These are phyloP conservation scores for Eupsilia transversa DNA, from an alignment of 2,888 invertebrate genomes.

Conservation along the genomic window DNA sequence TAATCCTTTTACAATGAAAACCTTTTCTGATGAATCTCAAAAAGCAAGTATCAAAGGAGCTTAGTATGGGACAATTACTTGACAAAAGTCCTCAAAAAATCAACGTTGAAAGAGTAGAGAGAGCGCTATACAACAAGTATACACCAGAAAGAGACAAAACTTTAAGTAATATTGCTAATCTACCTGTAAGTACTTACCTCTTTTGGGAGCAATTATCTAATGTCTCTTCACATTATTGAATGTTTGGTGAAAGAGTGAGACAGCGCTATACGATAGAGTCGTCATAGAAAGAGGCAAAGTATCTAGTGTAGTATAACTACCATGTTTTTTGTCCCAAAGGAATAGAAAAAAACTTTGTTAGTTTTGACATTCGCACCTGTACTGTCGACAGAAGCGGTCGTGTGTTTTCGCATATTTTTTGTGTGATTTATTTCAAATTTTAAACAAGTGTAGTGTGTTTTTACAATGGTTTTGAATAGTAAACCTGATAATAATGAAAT, in stretches of 20 bases:
- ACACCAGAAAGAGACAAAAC: neutral
- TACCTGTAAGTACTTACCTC: slow-evolving; percentile 18
- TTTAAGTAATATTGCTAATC: neutral
- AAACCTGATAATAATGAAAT: neutral
- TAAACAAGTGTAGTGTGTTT: neutral
- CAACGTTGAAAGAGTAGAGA: neutral
- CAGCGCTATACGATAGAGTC: neutral
- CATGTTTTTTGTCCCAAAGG: neutral
- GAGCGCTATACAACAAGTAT: neutral
- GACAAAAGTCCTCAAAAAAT: neutral
- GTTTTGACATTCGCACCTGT: neutral
- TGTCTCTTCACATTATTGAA: neutral
- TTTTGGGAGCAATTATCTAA: neutral
- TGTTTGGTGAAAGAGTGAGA: neutral
- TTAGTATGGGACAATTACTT: neutral
- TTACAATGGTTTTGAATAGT: slow-evolving; percentile 19
- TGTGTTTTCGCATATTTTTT: neutral
- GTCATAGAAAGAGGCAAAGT: neutral
- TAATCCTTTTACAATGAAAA: slow-evolving; percentile 12
- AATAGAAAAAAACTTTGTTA: neutral
- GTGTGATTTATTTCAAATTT: neutral
- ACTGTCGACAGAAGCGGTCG: neutral
- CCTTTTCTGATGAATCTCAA: neutral
- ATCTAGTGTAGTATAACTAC: neutral
- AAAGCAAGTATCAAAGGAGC: neutral